Base-by-base conservation (phyloP, 2,797 vertebrate genomes). In the Delichon dasypus region DNA sequence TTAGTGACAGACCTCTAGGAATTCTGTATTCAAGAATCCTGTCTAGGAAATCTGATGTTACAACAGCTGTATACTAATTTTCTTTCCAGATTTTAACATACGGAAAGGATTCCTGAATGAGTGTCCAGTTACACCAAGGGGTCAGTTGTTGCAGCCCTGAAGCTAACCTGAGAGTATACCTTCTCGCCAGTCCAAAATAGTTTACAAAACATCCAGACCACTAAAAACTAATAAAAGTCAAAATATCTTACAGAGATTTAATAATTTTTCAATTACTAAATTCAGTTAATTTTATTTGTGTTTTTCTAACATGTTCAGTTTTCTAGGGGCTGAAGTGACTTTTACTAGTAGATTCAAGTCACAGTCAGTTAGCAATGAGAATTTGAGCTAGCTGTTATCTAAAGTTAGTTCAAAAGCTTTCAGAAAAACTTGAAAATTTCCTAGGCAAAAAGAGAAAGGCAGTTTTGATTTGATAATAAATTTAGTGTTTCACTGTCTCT, bases 31-130 rank as follows among this genome's bases (percentile, higher is more conserved):
- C 51, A 62, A 89, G 74, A 91, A 62, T 51, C 25, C n/a, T 89
- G 2, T 53, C 38, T 79, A 58, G 60, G 58, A 92, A 70, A 53
- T 78, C 79, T 81, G 66, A 62, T 84, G 42, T 93, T 94, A 60
- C 79, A 74, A 88, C 90, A 95, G 60, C 89, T 90, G 88, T 66
- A 58, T 76, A 57, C 60, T 94, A 75, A 83, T 91, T 84, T 88
- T 88, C 65, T 84, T 90, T 55, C 36, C 21, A 88, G 58, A 55
- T 84, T 78, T 76, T 76, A 88, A 81, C 38, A 67, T 70, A 48
- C 76, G 75, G 47, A 81, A 81, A n/a, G 47, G 73, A 89, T 92
- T 92, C 22, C 68, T 86, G 70, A 91, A 60, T 50, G 7, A 78
- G 19, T 90, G 87, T 90, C 45, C 44, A 64, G 45, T n/a, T 61